Percentiles rank a stretch among this genome's conserved stretches.
phyloP scores from a whole-genome alignment of 2,113 vertebrate genomes.

The Melanerpes aurifrons region DNA sequence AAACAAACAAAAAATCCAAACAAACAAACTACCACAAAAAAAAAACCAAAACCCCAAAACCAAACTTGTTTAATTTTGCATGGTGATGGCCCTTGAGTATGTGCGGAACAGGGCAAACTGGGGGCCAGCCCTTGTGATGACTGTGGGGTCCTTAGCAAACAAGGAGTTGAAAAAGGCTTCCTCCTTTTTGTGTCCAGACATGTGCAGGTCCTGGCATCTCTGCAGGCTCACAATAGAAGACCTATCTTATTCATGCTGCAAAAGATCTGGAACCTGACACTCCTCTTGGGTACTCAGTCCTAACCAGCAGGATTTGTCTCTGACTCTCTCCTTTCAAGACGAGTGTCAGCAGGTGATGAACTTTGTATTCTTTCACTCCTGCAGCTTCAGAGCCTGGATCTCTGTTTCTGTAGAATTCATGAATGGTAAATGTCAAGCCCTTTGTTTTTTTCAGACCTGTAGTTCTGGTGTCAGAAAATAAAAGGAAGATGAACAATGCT shows the following conservation, averaged over 20 bases:
- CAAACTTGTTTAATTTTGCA: background rate
- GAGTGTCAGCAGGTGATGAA: constrained; percentile 63
- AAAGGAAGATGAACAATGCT: constrained; percentile 17
- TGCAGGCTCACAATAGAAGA: constrained; percentile 24
- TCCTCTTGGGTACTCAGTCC: constrained; percentile 34
- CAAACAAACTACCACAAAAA: background rate
- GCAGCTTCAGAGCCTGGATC: constrained; percentile 53
- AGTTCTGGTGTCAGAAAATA: constrained; percentile 50
- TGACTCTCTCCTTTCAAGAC: constrained; percentile 20
- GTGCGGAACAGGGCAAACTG: background rate
- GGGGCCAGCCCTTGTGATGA: background rate
- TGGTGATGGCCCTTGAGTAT: background rate
- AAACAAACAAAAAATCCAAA: background rate
- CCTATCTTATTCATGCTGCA: constrained; percentile 34
- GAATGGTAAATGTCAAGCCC: constrained; percentile 73
- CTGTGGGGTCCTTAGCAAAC: constrained; percentile 9
- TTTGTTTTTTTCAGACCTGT: constrained; percentile 62
- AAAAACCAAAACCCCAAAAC: background rate
- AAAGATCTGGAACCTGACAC: constrained; percentile 59
- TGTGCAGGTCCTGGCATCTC: constrained; percentile 42
- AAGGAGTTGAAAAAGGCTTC: background rate
- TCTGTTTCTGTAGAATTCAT: constrained; percentile 63
- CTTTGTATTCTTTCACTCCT: constrained; percentile 65
- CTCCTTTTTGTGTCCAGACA: constrained; percentile 45
- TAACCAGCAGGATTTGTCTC: constrained; percentile 28